Percentiles rank a stretch among this genome's conserved stretches.
Conservation (phyloP, 2,888 invertebrate species). For the Monopis laevigella region DNA sequence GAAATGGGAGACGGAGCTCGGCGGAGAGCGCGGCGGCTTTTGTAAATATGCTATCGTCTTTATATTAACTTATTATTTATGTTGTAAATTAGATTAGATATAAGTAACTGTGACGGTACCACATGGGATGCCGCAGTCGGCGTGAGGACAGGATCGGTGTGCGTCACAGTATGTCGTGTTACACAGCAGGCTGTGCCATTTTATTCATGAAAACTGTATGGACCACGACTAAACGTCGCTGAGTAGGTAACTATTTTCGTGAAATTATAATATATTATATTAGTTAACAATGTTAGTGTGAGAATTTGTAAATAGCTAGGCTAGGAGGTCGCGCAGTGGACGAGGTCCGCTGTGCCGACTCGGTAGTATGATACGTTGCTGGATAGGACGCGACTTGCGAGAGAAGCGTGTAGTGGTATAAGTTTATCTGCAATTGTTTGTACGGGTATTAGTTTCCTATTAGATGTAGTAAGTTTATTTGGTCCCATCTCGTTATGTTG, state of each 20-base stretch:
- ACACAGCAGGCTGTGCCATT: constrained; percentile 20
- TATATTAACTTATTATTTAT: constrained; percentile 62
- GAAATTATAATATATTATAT: neutral
- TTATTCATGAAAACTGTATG: neutral
- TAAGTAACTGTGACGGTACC: too few relatives aligned
- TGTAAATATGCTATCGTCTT: constrained; percentile 58
- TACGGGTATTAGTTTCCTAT: constrained; percentile 70
- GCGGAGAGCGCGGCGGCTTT: constrained; percentile 42
- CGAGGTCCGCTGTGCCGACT: constrained; percentile 6
- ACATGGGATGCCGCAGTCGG: too few relatives aligned
- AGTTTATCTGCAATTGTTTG: constrained; percentile 48
- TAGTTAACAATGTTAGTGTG: constrained; percentile 4
- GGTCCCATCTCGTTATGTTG: constrained; percentile 39
- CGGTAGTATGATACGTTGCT: constrained; percentile 3
- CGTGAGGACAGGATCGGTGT: too few relatives aligned
- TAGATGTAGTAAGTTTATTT: constrained; percentile 59
- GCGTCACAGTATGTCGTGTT: too few relatives aligned
- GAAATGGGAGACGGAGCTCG: constrained; percentile 24
- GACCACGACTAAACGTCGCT: constrained; percentile 2
- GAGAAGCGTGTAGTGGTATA: neutral
- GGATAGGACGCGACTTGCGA: too few relatives aligned
- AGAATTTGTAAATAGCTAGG: constrained; percentile 8
- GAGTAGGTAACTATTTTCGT: constrained; percentile 1
- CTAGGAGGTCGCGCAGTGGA: constrained; percentile 2
- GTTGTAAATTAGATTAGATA: constrained; percentile 26